phyloP scores from a whole-genome alignment of 2,797 vertebrate genomes.

The Acanthornis magna region DNA sequence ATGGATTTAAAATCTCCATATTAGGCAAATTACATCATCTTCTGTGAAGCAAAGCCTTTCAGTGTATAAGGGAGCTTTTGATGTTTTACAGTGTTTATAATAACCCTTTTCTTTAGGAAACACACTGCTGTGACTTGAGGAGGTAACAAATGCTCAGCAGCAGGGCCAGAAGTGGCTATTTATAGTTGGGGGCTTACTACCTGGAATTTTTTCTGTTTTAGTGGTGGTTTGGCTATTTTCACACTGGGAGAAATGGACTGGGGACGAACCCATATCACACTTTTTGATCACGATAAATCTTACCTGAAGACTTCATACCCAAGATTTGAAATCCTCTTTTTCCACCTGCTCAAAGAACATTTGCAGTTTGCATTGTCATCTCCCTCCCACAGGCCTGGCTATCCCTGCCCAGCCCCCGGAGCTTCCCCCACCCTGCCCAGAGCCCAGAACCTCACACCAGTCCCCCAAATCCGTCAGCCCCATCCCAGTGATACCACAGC shows the following conservation, averaged over 20 bases:
- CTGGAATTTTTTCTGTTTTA: not conserved
- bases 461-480: not conserved
- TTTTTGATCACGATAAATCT: not conserved
- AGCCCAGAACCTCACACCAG: no score
- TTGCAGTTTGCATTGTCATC: not conserved
- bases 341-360: not conserved
- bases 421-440: not conserved
- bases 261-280: not conserved
- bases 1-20: no score
- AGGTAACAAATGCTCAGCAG: no score
- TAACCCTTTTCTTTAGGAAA: no score
- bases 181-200: not conserved
- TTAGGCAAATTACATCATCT: no score
- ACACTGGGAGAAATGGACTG: not conserved
- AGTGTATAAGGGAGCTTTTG: no score
- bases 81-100: no score
- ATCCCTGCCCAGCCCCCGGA: no score
- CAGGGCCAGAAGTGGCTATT: not conserved
- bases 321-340: not conserved
- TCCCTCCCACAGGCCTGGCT: not conserved
- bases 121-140: no score
- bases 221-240: not conserved
- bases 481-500: fast-evolving
- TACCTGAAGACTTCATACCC: not conserved
- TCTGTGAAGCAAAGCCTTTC: no score